Conservation (phyloP, 2,797 vertebrate species). For the Acestrorhynchus altus region DNA sequence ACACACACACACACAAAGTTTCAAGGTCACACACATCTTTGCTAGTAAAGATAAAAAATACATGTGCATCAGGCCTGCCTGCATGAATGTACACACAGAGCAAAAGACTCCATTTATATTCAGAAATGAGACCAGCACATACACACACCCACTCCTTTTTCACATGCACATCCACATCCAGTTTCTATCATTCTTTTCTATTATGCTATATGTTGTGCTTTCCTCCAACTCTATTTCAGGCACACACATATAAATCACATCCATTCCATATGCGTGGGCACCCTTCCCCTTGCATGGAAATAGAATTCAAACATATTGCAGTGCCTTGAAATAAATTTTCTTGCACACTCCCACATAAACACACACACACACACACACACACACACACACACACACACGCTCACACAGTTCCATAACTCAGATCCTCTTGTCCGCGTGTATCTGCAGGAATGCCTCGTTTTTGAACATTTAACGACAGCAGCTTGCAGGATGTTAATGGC, state of each 20-base stretch:
- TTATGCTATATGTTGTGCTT: constrained; percentile 35
- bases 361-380: constrained; percentile 42
- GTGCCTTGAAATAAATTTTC: constrained; percentile 2
- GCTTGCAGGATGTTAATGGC: constrained; percentile 69
- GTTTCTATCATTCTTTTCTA: constrained; percentile 23
- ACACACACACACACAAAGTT: constrained; percentile 39
- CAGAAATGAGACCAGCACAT: constrained; percentile 4
- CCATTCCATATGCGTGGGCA: constrained; percentile 41
- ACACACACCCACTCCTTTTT: constrained; percentile 8
- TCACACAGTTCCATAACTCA: constrained; percentile 37
- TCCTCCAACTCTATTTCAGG: constrained; percentile 1
- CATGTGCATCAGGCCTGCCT: not conserved
- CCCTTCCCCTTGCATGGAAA: constrained; percentile 20
- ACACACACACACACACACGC: constrained; percentile 45
- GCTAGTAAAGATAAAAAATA: not conserved
- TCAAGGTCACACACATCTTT: not conserved
- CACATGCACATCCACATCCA: constrained; percentile 2
- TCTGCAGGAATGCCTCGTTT: constrained; percentile 60
- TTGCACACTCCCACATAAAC: constrained; percentile 27
- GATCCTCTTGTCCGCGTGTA: not conserved
- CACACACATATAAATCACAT: constrained; percentile 25
- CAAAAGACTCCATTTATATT: constrained; percentile 4
- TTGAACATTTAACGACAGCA: constrained; percentile 68
- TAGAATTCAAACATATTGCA: constrained; percentile 13
- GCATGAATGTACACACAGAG: constrained; percentile 52